Percentiles rank a stretch among this genome's conserved stretches.
Conservation (phyloP, 2,888 invertebrate species). For the Mimachlamys varia region DNA sequence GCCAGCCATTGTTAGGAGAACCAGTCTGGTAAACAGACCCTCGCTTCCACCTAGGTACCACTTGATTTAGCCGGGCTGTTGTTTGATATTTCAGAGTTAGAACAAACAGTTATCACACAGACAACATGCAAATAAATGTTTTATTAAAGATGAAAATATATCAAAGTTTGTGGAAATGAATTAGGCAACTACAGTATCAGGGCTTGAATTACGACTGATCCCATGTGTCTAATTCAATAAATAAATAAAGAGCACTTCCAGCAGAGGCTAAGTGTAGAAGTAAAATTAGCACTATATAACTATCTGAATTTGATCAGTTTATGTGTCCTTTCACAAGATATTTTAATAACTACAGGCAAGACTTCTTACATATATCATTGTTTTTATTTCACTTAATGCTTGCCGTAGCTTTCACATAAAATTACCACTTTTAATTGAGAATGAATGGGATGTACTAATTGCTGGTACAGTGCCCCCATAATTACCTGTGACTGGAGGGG, state of each 20-base stretch:
- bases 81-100: not conserved
- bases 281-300: not conserved
- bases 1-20: not conserved
- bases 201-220: not conserved
- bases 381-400: not conserved
- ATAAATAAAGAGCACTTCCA: not conserved
- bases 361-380: not conserved
- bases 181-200: not conserved
- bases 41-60: not conserved
- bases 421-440: not conserved
- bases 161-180: no score
- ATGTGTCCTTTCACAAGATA: not conserved
- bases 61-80: not conserved
- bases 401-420: not conserved
- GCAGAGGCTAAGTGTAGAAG: not conserved
- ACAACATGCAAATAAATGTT: no score
- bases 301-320: not conserved
- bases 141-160: no score
- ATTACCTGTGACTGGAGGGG: not conserved
- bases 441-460: not conserved
- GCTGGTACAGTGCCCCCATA: not conserved
- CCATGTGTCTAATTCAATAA: not conserved
- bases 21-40: conserved; percentile 11
- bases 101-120: not conserved
- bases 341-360: not conserved